These are phyloP conservation scores for Musca domestica DNA, from an alignment of 1,140 invertebrate genomes.

Conservation along the genomic window DNA sequence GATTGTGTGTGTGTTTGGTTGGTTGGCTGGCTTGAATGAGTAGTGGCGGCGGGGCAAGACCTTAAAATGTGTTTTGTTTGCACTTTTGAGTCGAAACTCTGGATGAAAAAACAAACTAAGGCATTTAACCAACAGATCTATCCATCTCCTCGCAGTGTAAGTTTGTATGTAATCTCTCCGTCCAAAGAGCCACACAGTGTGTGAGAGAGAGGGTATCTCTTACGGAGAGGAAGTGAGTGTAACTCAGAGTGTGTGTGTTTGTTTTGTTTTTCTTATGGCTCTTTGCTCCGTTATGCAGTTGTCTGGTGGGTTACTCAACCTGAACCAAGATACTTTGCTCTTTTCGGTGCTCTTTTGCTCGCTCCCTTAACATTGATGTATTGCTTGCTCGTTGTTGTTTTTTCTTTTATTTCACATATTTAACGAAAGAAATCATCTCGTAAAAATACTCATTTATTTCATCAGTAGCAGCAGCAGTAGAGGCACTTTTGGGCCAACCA, in stretches of 20 bases:
- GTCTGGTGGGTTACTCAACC: no score
- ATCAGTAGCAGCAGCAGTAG: no score
- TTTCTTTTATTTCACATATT: conserved; percentile 1
- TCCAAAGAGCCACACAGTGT: not conserved
- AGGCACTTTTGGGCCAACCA: no score
- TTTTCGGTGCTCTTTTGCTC: no score
- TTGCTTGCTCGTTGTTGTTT: not conserved
- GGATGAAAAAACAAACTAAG: no score
- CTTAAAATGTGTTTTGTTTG: conserved; percentile 34
- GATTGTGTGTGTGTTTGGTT: not conserved
- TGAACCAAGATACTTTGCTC: no score
- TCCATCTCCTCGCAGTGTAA: not conserved
- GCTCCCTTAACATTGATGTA: not conserved
- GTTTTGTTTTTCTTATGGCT: no score
- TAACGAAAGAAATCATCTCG: not conserved
- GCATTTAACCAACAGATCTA: conserved; percentile 2
- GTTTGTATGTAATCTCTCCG: not conserved
- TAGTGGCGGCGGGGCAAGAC: conserved; percentile 45
- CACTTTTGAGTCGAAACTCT: conserved; percentile 12
- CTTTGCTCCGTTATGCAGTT: no score
- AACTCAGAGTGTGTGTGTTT: no score
- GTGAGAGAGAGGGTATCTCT: no score
- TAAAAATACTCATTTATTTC: not conserved
- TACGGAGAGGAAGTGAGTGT: no score
- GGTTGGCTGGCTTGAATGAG: not conserved